phyloP scores from a whole-genome alignment of 64 coral and sea anemone species.

The Porites australiensis region DNA sequence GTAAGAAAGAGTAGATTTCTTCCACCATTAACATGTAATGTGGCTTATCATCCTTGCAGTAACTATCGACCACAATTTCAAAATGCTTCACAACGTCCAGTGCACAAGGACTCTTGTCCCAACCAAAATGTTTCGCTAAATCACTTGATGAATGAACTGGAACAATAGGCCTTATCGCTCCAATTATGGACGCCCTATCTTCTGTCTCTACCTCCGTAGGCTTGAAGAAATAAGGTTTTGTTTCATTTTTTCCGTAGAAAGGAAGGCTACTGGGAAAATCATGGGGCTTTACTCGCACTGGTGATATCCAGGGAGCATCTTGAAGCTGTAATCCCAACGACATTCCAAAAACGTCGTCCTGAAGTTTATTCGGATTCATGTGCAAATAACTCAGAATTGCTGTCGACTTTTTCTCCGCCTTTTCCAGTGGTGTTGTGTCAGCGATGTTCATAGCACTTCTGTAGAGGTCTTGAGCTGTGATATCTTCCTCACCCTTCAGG shows the following conservation, averaged over 20 bases:
- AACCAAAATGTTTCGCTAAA: conserved; percentile 61
- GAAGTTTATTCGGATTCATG: conserved; percentile 6
- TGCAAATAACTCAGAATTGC: conserved; percentile 56
- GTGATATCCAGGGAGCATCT: conserved; percentile 53
- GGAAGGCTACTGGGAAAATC: conserved; percentile 65
- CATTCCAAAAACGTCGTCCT: neutral
- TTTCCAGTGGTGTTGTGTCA: too few relatives aligned
- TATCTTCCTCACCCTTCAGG: too few relatives aligned
- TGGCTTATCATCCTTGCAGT: conserved; percentile 59
- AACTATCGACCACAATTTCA: conserved; percentile 41
- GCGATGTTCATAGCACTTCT: too few relatives aligned
- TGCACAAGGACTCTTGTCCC: conserved; percentile 47
- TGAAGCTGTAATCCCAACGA: conserved; percentile 8
- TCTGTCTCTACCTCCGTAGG: conserved; percentile 19
- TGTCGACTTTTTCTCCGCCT: conserved; percentile 39
- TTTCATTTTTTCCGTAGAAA: neutral
- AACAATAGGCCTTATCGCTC: conserved; percentile 51
- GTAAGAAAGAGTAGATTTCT: conserved; percentile 41
- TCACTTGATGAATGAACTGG: neutral
- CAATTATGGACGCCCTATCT: conserved; percentile 52
- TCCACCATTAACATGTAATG: conserved; percentile 44
- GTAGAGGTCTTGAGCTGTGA: too few relatives aligned
- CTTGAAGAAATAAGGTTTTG: neutral
- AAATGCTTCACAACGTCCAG: conserved; percentile 67
- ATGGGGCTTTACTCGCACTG: conserved; percentile 35